phyloP scores from a whole-genome alignment of 2,888 invertebrate genomes.

The Boloria selene region DNA sequence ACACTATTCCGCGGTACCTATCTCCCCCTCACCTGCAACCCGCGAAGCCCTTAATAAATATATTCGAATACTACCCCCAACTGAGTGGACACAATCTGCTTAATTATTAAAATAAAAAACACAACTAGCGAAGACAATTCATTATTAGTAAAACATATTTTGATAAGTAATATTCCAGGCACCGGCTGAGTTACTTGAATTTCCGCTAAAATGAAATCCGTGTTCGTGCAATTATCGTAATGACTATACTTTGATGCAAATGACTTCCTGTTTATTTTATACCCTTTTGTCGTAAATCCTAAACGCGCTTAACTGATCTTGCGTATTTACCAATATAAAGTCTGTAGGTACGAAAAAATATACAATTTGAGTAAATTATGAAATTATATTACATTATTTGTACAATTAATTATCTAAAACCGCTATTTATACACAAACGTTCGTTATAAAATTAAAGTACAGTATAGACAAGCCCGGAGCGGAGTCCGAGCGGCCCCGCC shows the following conservation, averaged over 20 bases:
- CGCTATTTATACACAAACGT: constrained; percentile 29
- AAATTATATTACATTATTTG: constrained; percentile 17
- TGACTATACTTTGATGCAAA: background rate
- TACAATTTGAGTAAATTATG: constrained; percentile 15
- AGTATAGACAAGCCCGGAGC: background rate
- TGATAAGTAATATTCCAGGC: constrained; percentile 6
- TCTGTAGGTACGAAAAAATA: background rate
- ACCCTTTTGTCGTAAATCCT: background rate
- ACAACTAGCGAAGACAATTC: constrained; percentile 14
- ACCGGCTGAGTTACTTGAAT: background rate
- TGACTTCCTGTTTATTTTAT: background rate
- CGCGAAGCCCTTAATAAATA: background rate
- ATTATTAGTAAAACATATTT: constrained; percentile 2
- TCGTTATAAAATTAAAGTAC: constrained; percentile 10
- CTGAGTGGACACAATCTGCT: constrained; percentile 19
- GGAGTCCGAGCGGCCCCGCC: too few relatives aligned
- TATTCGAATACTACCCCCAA: background rate
- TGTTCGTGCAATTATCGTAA: constrained; percentile 1
- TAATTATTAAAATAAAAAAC: constrained; percentile 16
- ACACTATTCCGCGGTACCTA: too few relatives aligned
- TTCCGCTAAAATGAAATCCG: background rate
- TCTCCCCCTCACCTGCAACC: too few relatives aligned
- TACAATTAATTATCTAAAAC: constrained; percentile 17
- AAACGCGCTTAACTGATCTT: background rate
- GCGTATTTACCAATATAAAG: background rate